Evolutionary conservation across 2,113 vertebrate species (phyloP), one percentile per base, ranked within the genome.

Genomic region (Spermophilus dauricus): DNA sequence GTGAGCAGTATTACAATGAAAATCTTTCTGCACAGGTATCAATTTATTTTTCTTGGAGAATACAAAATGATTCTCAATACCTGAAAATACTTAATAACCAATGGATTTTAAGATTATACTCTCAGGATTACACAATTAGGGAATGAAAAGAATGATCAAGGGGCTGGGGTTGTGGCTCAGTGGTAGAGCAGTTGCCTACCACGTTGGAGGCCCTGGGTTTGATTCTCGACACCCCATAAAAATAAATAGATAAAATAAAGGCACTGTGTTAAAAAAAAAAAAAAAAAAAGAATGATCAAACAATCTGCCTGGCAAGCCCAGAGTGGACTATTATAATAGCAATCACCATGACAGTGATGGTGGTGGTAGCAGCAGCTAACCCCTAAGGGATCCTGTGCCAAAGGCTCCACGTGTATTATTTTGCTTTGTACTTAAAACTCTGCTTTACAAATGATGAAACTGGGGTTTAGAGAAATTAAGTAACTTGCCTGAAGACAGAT

Each of bases 401-500:
- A 56, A 75, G 37, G 13, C 32, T 58, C 53, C 1, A 1, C 11
- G 1, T 2, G 3, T 16, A 34, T 45, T 77, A 82, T 45, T 63
- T 76, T 45, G 48, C 45, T 85, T 37, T n/a, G 34, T 73, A n/a
- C 58, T 45, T 30, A 85, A 37, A 67, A 56, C 78, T 37, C 63
- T 51, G 56, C 11, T 48, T 95, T 61, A 91, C 78, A 81, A 92
- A 88, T 39, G 45, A 53, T 11, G 39, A 95, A 94, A 65, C 37
- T 34, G 26, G 53, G 20, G 26, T 37, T 87, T 61, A 37, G 53
- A 86, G 70, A 84, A 91, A 89, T 56, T 86, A 90, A 92, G 90
- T 76, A 53, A 82, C 85, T 51, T 73, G 94, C 96, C 97, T 82
- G 32, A 96, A 53, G 94, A 96, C 56, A 94, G 45, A 51, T 4